phyloP scores from a whole-genome alignment of 2,113 vertebrate genomes.

The Sylvia atricapilla region DNA sequence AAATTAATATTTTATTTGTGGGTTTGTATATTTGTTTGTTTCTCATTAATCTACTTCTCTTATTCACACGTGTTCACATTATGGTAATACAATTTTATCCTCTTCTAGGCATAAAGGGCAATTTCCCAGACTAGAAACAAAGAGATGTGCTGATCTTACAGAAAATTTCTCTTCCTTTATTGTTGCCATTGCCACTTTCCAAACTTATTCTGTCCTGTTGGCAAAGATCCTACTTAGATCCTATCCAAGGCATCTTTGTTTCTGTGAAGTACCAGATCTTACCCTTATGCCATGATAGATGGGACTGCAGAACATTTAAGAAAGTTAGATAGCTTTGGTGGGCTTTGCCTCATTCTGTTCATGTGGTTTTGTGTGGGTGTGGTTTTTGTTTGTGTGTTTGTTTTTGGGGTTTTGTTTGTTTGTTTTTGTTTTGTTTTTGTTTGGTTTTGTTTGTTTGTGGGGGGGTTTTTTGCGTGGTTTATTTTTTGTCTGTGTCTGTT shows the following conservation, averaged over 20 bases:
- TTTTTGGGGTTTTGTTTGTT: too few relatives aligned
- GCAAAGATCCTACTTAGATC: neutral
- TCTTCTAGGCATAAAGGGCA: neutral
- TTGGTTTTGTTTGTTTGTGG: neutral
- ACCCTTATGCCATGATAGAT: neutral
- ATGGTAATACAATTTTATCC: neutral
- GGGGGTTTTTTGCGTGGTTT: too few relatives aligned
- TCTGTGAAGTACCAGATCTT: neutral
- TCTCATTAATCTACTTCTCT: neutral
- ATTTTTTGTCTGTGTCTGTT: neutral
- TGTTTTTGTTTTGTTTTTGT: neutral
- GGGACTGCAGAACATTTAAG: neutral
- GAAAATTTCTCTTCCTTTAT: neutral
- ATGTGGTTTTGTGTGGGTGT: too few relatives aligned
- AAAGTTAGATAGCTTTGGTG: neutral
- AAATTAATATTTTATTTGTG: neutral
- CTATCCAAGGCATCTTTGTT: neutral
- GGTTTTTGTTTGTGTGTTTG: too few relatives aligned
- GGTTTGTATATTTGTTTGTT: neutral
- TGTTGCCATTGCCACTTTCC: neutral
- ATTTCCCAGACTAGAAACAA: neutral
- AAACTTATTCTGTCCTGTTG: neutral
- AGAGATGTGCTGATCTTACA: neutral
- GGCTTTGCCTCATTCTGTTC: neutral
- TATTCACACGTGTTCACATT: neutral